Percentiles rank a stretch among this genome's conserved stretches.
phyloP scores from a whole-genome alignment of 2,888 invertebrate genomes.

The Shargacucullia verbasci region DNA sequence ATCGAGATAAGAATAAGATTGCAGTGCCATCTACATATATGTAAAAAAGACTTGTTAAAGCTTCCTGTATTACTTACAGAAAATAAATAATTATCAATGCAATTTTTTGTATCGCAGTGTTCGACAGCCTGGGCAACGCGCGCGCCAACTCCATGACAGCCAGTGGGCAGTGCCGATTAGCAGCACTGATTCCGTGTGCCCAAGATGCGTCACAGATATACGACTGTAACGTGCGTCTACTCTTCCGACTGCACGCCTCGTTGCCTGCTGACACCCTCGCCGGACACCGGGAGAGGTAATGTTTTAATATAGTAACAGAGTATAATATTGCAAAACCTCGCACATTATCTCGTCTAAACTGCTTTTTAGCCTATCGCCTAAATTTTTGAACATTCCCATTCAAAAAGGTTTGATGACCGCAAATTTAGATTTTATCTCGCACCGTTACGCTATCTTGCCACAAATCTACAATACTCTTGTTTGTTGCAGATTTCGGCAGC shows the following conservation, averaged over 20 bases:
- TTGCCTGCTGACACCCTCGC: constrained; percentile 96
- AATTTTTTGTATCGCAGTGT: constrained; percentile 93
- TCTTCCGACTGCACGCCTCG: constrained; percentile 97
- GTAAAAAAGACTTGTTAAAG: too few relatives aligned
- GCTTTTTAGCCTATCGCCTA: too few relatives aligned
- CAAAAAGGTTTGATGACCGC: too few relatives aligned
- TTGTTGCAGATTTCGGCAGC: constrained; percentile 93
- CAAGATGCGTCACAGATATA: constrained; percentile 98
- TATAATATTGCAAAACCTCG: not conserved
- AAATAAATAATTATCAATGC: too few relatives aligned
- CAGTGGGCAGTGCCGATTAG: constrained; percentile 98
- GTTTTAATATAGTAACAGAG: not conserved
- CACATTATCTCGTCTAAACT: not conserved
- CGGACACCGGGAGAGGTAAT: constrained; percentile 95
- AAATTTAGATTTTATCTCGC: too few relatives aligned
- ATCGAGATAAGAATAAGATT: too few relatives aligned
- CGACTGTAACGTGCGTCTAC: constrained; percentile 98
- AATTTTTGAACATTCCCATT: too few relatives aligned
- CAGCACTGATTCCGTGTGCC: constrained; percentile 98
- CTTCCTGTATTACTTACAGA: too few relatives aligned
- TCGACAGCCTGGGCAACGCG: constrained; percentile 97
- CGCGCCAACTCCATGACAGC: constrained; percentile 99
- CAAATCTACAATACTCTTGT: not conserved
- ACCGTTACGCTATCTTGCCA: too few relatives aligned
- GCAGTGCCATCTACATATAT: too few relatives aligned